Evolutionary conservation across 1,140 invertebrate genomes (phyloP), one percentile per base, ranked within the genome.

Genomic region (Armadillidium nasatum): DNA sequence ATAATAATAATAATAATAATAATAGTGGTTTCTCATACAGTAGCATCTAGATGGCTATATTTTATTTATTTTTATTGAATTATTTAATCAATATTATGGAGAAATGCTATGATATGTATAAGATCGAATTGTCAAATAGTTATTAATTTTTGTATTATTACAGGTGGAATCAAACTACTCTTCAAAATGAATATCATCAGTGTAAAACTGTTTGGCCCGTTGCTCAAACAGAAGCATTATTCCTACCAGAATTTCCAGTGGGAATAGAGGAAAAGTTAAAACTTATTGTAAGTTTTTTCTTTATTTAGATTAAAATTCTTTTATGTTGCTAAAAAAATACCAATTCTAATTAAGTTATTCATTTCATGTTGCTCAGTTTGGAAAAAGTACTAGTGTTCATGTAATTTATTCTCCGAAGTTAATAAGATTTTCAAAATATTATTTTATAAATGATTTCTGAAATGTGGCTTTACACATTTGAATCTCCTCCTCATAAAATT

Each of bases 161-260:
- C 73, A 78, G 77, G 44, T 78, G 77, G 77, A 73, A 73, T 44
- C 73, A 75, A 45, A 75, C 77, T 66, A 78, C 77, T 21, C 74
- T 78, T 43, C 74, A 78, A 50, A 78, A 76, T 73, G 77, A 78
- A 68, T 78, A 78, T 72, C 73, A 73, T 7, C 74, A 78, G 71
- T 75, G 79, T 19, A 80, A 80, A 50, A 78, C 79, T 46, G 79
- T 78, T 50, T 80, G 79, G 79, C 79, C 79, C n/a, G 79, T 80
- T 60, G 79, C 79, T 0, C 79, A 80, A 74, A 80, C 79, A 44
- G 79, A 80, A 72, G 76, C 77, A 19, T 74, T 80, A 66, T 80
- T 80, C 73, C 45, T 80, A 11, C 79, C 79, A 67, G 79, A 80
- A 73, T 80, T 80, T 72, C 79, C 79, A 43, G 79, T 80, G 46